Base-by-base conservation (phyloP, 2,888 invertebrate species). In the Amitus sp. region DNA sequence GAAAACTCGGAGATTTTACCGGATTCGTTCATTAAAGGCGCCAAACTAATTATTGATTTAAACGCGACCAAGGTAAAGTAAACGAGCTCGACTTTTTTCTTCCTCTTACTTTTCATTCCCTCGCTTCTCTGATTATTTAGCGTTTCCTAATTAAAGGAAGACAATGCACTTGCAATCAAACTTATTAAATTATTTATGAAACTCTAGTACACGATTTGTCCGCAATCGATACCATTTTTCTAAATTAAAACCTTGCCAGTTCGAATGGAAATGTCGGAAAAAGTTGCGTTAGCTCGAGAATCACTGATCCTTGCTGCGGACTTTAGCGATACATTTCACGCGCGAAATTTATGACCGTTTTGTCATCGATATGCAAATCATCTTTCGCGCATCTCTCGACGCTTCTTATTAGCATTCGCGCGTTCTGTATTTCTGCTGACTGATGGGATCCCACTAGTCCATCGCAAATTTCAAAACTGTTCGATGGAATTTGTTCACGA, bases 321-420 rank as follows among this genome's bases (percentile, higher is more conserved):
- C 23, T 23, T 23, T 23, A 23, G 23, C 23, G 23, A 23, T 15
- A 13, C 37, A 42, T 42, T 4, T 42, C 20, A 13, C 7, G n/a
- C 3, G 42, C 18, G 20, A 42, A 42, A 42, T 42, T 20, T 42
- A 42, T 13, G 42, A 42, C 9, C 18, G 20, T 42, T 42, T 42
- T 42, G 42, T 42, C 42, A 42, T 42, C 42, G 42, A 42, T 42
- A 42, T 42, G 18, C 42, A 42, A 42, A 42, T 42, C 2, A 10
- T 20, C 42, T 42, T 42, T 37, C 12, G 19, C 10, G 9, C 4
- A 12, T 4, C 2, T 10, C 20, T 18, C 18, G 5, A 42, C 15
- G 3, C 12, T 19, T 42, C 42, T 39, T 13, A 39, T 39, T 42
- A 42, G 42, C 42, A 42, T 42, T 42, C 20, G 20, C 20, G 19